Evolutionary conservation across 2,113 vertebrate genomes (phyloP).

Genomic region (Jacana jacana): DNA sequence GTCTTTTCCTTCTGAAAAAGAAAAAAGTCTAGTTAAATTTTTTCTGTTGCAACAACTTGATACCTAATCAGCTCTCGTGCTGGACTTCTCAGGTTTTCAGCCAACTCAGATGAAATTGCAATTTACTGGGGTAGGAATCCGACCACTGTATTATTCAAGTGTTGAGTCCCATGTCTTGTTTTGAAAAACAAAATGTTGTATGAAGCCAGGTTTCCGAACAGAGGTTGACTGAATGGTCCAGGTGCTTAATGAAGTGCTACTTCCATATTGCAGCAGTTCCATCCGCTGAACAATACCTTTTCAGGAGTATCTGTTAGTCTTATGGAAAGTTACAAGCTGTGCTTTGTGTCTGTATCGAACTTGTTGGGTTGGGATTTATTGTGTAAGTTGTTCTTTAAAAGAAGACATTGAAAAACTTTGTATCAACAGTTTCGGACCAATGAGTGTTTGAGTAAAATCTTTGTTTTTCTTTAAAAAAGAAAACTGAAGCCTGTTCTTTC

Average conservation of each 20-base stretch:
- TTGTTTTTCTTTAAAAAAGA: background rate
- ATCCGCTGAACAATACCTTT: background rate
- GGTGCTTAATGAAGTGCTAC: background rate
- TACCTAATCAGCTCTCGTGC: background rate
- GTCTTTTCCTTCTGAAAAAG: background rate
- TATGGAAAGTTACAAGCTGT: background rate
- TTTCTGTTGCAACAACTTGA: background rate
- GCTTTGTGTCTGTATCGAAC: conserved; percentile 18
- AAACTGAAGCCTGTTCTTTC: background rate
- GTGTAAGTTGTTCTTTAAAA: background rate
- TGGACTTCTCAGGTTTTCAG: background rate
- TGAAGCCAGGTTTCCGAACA: background rate
- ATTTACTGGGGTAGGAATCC: background rate
- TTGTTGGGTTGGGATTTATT: conserved; percentile 17
- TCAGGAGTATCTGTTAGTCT: conserved; percentile 9
- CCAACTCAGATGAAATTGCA: background rate
- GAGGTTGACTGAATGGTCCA: background rate
- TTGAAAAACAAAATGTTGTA: background rate
- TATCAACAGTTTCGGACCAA: background rate
- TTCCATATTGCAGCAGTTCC: background rate
- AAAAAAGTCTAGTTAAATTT: background rate
- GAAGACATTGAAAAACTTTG: background rate
- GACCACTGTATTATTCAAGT: background rate
- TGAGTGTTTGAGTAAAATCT: conserved; percentile 32
- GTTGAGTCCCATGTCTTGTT: background rate